Percentiles rank a stretch among this genome's conserved stretches.
These are phyloP conservation scores for Drosophila pectinifera DNA, from an alignment of 1,140 invertebrate genomes.

Conservation along the genomic window DNA sequence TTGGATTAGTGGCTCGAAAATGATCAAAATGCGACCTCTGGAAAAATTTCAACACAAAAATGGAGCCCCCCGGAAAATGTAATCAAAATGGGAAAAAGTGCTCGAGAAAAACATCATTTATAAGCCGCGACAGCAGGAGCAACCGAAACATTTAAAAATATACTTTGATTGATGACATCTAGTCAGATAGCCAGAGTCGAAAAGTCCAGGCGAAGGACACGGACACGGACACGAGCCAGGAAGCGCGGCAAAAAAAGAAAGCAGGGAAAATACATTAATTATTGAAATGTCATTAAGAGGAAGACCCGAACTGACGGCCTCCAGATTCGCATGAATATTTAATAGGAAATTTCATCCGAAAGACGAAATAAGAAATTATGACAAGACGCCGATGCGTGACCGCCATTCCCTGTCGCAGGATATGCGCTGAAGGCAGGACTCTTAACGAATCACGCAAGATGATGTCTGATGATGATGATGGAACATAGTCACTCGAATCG, in stretches of 20 bases:
- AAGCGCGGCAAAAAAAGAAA: constrained; percentile 51
- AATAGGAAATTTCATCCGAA: constrained; percentile 58
- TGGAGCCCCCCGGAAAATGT: constrained; percentile 44
- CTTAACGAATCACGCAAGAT: constrained; percentile 71
- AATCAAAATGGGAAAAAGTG: constrained; percentile 54
- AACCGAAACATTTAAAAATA: constrained; percentile 75
- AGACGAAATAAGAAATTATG: constrained; percentile 64
- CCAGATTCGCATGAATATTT: constrained; percentile 83
- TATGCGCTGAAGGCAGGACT: constrained; percentile 32
- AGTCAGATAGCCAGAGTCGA: constrained; percentile 61
- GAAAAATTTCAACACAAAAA: constrained; percentile 44
- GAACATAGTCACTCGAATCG: constrained; percentile 46
- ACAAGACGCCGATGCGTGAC: constrained; percentile 74
- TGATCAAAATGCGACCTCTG: constrained; percentile 68
- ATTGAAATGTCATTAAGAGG: constrained; percentile 82
- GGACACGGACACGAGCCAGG: constrained; percentile 70
- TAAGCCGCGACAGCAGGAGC: constrained; percentile 75
- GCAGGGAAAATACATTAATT: constrained; percentile 75
- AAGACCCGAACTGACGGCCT: constrained; percentile 66
- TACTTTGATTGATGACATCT: constrained; percentile 74
- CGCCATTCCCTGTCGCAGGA: constrained; percentile 53
- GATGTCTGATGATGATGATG: constrained; percentile 53
- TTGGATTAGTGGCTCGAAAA: constrained; percentile 55
- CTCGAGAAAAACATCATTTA: constrained; percentile 71
- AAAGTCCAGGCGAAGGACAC: constrained; percentile 69